Percentiles rank a stretch among this genome's conserved stretches.
phyloP scores from a whole-genome alignment of 2,797 vertebrate species.

The Cyprinella venusta region DNA sequence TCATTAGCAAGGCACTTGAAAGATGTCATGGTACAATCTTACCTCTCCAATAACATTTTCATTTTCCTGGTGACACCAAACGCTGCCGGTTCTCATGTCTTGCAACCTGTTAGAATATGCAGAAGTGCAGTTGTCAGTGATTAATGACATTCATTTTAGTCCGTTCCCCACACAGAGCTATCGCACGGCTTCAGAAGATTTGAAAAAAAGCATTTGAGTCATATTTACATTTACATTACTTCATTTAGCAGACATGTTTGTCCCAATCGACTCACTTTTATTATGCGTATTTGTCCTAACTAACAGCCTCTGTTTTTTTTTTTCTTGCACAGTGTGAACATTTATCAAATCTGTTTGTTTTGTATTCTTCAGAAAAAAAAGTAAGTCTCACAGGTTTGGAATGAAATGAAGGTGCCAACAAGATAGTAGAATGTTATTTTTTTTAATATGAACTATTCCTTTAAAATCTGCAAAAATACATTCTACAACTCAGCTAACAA shows the following conservation, averaged over 20 bases:
- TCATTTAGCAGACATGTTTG: constrained; percentile 7
- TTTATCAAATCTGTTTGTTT: background rate
- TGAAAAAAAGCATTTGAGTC: background rate
- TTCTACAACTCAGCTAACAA: background rate
- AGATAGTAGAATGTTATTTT: background rate
- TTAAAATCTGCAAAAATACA: background rate
- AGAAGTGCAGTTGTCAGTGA: background rate
- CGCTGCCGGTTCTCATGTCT: constrained; percentile 2
- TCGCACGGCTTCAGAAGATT: background rate
- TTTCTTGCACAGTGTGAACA: background rate
- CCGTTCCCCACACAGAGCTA: background rate
- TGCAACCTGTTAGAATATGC: constrained; percentile 4
- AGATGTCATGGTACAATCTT: background rate
- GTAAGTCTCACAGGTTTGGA: background rate
- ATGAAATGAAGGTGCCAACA: background rate
- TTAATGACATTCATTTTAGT: constrained; percentile 14
- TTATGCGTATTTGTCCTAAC: background rate
- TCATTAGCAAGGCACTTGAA: constrained; percentile 22
- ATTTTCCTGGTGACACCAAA: constrained; percentile 3
- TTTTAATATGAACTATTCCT: too few relatives aligned
- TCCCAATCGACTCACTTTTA: background rate
- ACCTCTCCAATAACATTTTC: background rate
- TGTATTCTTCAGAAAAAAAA: background rate
- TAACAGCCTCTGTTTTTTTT: background rate
- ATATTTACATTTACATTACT: constrained; percentile 13